A percentile compares a stretch with the other conserved stretches of the same genome.
Evolutionary conservation across 2,888 invertebrate genomes (phyloP).

Genomic region (Plemyria rubiginata): DNA sequence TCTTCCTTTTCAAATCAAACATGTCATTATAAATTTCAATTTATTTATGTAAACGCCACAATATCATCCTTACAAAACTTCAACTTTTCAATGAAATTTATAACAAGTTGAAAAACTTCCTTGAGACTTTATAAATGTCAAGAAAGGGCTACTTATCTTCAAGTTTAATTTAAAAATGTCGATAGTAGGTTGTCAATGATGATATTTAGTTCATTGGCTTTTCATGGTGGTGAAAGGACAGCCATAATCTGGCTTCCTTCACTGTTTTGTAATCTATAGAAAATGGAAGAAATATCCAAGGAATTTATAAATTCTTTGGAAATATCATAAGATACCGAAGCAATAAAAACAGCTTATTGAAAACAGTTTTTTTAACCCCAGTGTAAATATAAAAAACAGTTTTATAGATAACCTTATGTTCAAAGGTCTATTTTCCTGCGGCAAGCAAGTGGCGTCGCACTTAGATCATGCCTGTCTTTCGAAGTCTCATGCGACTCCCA

Average conservation of each 20-base stretch:
- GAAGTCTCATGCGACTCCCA: conserved; percentile 68
- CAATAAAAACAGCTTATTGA: no score
- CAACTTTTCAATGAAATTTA: neutral
- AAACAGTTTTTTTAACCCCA: no score
- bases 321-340: no score
- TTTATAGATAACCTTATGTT: no score
- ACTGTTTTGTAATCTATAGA: no score
- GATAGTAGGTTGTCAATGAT: neutral
- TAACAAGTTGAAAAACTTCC: conserved; percentile 6
- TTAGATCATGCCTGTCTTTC: conserved; percentile 48
- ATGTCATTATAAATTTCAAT: conserved; percentile 15
- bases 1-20: neutral
- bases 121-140: conserved; percentile 1
- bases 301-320: no score
- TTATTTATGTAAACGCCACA: conserved; percentile 5
- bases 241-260: no score
- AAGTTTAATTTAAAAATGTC: neutral
- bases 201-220: neutral
- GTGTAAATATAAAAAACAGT: no score
- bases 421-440: no score
- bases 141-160: neutral
- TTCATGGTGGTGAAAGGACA: no score
- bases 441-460: no score
- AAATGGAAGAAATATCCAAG: no score
- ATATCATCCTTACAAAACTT: conserved; percentile 5